Conservation (phyloP, 2,888 invertebrate species). For the Thera obeliscata region DNA sequence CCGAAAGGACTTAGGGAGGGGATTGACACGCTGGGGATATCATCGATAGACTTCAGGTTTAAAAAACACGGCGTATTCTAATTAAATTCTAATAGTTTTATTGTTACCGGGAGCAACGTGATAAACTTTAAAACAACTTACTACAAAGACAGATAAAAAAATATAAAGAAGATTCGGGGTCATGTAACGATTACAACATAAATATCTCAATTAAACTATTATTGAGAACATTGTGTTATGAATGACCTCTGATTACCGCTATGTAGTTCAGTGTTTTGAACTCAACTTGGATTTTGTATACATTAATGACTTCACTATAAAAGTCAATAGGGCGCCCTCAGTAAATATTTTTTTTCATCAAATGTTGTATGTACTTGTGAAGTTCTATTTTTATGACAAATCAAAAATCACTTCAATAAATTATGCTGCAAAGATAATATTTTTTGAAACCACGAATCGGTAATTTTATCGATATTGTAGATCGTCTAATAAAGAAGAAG, state of each 20-base stretch:
- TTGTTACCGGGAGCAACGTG: conserved; percentile 24
- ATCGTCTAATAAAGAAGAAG: too few relatives aligned
- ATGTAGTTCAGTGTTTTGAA: conserved; percentile 25
- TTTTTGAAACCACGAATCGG: too few relatives aligned
- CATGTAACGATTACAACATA: conserved; percentile 44
- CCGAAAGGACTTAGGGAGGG: conserved; percentile 50
- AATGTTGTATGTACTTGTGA: background rate
- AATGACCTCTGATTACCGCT: conserved; percentile 45
- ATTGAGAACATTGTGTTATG: conserved; percentile 24
- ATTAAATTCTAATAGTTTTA: background rate
- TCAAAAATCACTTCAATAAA: background rate
- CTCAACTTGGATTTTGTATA: conserved; percentile 9
- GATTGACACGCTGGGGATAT: background rate
- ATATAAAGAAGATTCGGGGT: conserved; percentile 42
- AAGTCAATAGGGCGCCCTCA: conserved; percentile 10
- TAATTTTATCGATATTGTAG: too few relatives aligned
- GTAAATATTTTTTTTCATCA: background rate
- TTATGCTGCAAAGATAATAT: too few relatives aligned
- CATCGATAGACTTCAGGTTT: conserved; percentile 22
- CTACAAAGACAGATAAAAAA: conserved; percentile 37
- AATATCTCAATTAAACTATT: conserved; percentile 41
- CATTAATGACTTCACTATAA: background rate
- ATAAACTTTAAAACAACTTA: conserved; percentile 31
- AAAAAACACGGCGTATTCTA: too few relatives aligned
- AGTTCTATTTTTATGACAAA: background rate